Base-by-base conservation (phyloP, 2,888 invertebrate species). In the Nomada lathburiana region DNA sequence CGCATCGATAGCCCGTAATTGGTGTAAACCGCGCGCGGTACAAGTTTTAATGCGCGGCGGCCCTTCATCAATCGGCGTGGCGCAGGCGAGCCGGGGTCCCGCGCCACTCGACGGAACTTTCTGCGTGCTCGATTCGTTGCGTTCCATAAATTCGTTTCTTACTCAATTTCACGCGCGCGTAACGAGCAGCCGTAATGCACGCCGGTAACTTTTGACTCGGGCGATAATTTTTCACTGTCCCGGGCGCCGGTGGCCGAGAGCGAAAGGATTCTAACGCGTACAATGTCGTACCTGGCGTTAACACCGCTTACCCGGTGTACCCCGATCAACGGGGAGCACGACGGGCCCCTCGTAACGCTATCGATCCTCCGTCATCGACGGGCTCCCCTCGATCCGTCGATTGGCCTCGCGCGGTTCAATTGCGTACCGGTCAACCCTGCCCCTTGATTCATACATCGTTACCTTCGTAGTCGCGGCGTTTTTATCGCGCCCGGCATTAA, bases 121-220 rank as follows among this genome's bases (percentile, higher is more conserved):
- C 75, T 65, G 65, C 77, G 59, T 74, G 26, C 74, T 77, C 75
- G 77, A 77, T 77, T 77, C 75, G 77, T 65, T 50, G 75, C 75
- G 75, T 65, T 77, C 44, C 77, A 77, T 77, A 77, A 77, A 77
- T 77, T 77, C 75, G 75, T 77, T 77, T 77, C 75, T 77, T 74
- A 63, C 74, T 76, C 74, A 59, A 76, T 76, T 76, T 76, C 74
- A 76, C 76, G 76, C 64, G 73, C 75, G 76, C 76, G 76, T 76
- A 76, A 76, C 76, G 76, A 76, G 76, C 74, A 65, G 64, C 76
- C 52, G 76, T 59, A 52, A 76, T 74, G 74, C 74, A 44, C 64
- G 74, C 74, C 36, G 74, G 76, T 74, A 73, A 76, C 74, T 64
- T 76, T 74, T 74, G 64, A 73, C 64, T 64, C 59, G 50, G 10